Evolutionary conservation across 2,113 vertebrate genomes (phyloP), one percentile per base, ranked within the genome.

Genomic region (Perccottus glenii): DNA sequence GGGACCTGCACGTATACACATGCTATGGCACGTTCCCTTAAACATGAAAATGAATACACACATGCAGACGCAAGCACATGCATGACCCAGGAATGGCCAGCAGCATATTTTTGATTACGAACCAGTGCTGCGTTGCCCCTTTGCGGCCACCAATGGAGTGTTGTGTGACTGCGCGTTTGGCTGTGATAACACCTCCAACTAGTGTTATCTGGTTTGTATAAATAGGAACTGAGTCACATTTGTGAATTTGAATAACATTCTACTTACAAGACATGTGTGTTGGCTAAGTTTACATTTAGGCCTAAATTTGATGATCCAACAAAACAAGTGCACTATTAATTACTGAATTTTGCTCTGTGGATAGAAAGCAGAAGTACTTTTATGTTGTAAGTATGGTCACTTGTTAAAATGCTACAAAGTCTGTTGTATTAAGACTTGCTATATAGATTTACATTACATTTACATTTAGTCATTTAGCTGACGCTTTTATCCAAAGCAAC

Each of bases 111-210:
- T 27, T 64, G 71, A 70, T 70, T 53, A 62, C 63, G 45, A 83
- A 80, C 77, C 84, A 80, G 65, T 86, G 73, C 70, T 35, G 63
- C 60, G 46, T 69, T 75, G 48, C 11, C 14, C 60, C 58, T 68
- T 67, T 58, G 35, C 56, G 49, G 35, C 42, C 71, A 66, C 77
- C 77, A 80, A 49, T 81, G 42, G 57, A 3, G 33, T 59, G 48
- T 70, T 73, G 38, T 65, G 56, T 68, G 62, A 56, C 55, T n/a
- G 50, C 46, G 64, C 61, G 60, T 40, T 73, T 62, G 38, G 27
- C 49, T 53, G 36, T 46, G 45, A 60, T 32, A n/a, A 27, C 19
- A 27, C 19, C 19, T 27, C 19, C 19, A 27, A 14, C 32, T 36
- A 32, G 52, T 55, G 52, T 55, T 55, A 55, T n/a, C 14, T 36